Evolutionary conservation across 2,888 invertebrate species (phyloP).

Genomic region (Microctonus aethiopoides): DNA sequence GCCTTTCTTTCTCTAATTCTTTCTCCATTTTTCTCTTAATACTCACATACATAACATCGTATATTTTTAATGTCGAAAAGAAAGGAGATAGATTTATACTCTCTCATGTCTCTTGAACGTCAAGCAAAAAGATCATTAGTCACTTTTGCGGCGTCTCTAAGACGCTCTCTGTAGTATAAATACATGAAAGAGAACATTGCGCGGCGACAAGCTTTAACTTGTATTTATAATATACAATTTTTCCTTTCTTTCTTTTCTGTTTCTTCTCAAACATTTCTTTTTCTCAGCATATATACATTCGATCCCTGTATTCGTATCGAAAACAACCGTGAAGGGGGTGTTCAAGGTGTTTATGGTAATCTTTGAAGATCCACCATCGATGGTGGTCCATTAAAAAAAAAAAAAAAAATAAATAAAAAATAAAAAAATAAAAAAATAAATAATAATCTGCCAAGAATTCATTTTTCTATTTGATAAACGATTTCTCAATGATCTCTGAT

Average conservation of each 20-base stretch:
- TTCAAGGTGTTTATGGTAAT: constrained; percentile 59
- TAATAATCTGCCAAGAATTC: not conserved
- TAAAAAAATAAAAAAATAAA: not conserved
- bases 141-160: constrained; percentile 51
- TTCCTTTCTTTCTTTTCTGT: not conserved
- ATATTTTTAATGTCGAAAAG: not conserved
- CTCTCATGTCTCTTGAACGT: not conserved
- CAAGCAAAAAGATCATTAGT: constrained; percentile 55
- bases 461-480: not conserved
- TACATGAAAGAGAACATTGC: constrained; percentile 20
- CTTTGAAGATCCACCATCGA: constrained; percentile 3
- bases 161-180: constrained; percentile 41
- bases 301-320: not conserved
- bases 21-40: no score
- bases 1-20: no score
- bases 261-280: not conserved
- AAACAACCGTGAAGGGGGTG: constrained; percentile 43
- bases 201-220: not conserved
- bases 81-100: not conserved
- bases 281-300: no score
- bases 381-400: not conserved
- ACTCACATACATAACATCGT: no score
- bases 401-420: not conserved
- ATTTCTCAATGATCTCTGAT: not conserved
- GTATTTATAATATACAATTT: not conserved